phyloP scores from a whole-genome alignment of 2,113 vertebrate genomes.

The Euleptes europaea region DNA sequence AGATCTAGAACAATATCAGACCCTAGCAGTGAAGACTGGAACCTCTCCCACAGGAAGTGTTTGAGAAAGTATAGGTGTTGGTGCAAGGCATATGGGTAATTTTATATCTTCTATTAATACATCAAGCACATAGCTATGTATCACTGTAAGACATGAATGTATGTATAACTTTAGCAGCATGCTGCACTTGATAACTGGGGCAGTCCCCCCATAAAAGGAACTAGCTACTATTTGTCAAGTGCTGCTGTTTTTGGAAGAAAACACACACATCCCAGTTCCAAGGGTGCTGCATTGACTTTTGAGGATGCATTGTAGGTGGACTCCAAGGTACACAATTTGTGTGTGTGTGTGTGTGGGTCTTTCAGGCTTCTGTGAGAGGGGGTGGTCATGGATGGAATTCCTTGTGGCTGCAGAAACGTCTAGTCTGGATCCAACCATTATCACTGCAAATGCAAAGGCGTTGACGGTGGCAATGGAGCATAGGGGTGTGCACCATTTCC shows the following conservation, averaged over 20 bases:
- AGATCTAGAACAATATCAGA: not conserved
- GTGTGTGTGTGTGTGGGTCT: no score
- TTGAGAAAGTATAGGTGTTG: not conserved
- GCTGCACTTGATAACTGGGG: no score
- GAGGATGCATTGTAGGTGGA: not conserved
- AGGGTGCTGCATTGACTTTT: not conserved
- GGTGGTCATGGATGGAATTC: no score
- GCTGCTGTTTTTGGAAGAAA: not conserved
- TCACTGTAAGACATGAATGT: not conserved
- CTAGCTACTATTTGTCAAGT: not conserved
- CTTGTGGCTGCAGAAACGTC: no score
- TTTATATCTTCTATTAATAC: not conserved
- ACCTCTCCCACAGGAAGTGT: not conserved
- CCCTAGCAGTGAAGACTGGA: not conserved
- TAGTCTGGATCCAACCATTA: no score
- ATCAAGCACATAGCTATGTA: not conserved
- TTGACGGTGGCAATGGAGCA: no score
- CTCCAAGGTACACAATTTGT: no score
- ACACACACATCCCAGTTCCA: not conserved
- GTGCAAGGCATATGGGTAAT: not conserved
- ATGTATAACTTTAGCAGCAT: no score
- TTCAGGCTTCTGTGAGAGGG: no score
- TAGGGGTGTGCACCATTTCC: no score
- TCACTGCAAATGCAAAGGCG: no score
- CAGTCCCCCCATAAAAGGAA: not conserved